These are phyloP conservation scores for Trochalopteron elliotii DNA, from an alignment of 2,113 vertebrate species.

Conservation along the genomic window DNA sequence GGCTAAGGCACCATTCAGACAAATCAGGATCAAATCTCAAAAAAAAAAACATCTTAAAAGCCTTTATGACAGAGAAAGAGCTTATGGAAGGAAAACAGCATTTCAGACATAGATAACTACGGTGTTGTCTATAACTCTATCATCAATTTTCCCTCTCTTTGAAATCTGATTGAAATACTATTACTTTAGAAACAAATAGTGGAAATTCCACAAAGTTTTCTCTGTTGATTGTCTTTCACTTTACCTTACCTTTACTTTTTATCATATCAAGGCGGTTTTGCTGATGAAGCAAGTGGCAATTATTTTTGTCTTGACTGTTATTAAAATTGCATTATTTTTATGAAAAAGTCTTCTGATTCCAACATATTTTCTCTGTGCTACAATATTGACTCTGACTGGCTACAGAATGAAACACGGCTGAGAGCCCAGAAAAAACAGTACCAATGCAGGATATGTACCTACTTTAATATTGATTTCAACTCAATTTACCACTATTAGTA, in stretches of 20 bases:
- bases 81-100: neutral
- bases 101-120: neutral
- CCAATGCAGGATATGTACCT: neutral
- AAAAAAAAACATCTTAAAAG: neutral
- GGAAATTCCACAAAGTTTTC: neutral
- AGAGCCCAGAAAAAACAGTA: neutral
- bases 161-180: neutral
- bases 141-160: neutral
- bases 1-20: neutral
- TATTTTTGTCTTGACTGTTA: neutral
- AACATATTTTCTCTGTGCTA: neutral
- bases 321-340: neutral
- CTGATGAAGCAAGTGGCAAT: rapidly evolving
- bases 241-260: neutral
- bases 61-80: neutral
- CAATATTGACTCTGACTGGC: neutral
- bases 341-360: neutral
- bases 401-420: neutral
- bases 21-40: neutral
- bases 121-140: neutral
- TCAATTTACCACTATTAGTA: neutral
- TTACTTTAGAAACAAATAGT: neutral
- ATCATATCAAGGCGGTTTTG: neutral
- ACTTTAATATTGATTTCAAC: neutral
- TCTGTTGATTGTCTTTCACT: neutral